These are phyloP conservation scores for Poecilia latipinna DNA, from an alignment of 2,113 vertebrate genomes.

Conservation along the genomic window DNA sequence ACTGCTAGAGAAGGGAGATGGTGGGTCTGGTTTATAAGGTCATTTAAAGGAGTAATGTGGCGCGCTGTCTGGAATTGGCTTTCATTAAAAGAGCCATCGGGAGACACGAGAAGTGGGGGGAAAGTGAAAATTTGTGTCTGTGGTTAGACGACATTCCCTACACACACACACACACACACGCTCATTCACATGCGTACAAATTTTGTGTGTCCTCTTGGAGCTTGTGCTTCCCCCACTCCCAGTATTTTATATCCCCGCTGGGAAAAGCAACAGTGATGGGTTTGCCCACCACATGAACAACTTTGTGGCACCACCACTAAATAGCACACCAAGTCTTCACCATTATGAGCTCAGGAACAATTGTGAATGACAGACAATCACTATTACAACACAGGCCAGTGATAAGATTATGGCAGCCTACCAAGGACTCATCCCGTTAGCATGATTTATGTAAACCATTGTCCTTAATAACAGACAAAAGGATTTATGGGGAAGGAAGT, in stretches of 20 bases:
- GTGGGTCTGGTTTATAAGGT: constrained; percentile 74
- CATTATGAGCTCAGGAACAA: constrained; percentile 7
- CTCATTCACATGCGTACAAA: constrained; percentile 16
- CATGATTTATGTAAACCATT: constrained; percentile 55
- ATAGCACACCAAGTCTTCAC: constrained; percentile 10
- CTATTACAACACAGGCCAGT: constrained; percentile 45
- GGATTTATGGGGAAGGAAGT: constrained; percentile 42
- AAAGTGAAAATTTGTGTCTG: constrained; percentile 17
- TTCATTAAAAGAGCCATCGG: constrained; percentile 74
- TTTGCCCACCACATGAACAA: constrained; percentile 34
- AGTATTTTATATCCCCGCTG: constrained; percentile 53
- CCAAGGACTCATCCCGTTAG: constrained; percentile 25
- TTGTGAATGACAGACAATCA: constrained; percentile 31
- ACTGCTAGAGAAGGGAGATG: constrained; percentile 58
- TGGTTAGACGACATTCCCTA: constrained; percentile 18
- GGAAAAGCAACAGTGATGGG: constrained; percentile 40
- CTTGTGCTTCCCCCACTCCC: constrained; percentile 24
- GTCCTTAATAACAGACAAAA: constrained; percentile 57
- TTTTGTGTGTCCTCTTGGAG: constrained; percentile 38
- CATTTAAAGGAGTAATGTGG: constrained; percentile 78
- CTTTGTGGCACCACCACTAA: constrained; percentile 29
- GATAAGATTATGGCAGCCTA: constrained; percentile 63
- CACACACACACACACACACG: constrained; percentile 29
- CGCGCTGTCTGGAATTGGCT: constrained; percentile 68
- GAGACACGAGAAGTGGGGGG: constrained; percentile 34